Base-by-base conservation (phyloP, 1,140 invertebrate genomes). In the Heliconius melpomene region DNA sequence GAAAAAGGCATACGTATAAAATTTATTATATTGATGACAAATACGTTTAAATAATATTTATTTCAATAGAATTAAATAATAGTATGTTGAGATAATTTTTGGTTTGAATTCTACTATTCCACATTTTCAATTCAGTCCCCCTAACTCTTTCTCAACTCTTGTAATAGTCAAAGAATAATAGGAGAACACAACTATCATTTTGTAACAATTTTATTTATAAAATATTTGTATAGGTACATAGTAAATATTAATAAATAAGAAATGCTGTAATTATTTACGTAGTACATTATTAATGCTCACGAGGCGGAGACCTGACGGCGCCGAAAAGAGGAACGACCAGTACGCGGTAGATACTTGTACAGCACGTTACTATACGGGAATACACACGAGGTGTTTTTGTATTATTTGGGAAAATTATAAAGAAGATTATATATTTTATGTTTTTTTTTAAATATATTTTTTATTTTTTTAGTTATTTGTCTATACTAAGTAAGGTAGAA, bases 261-360 rank as follows among this genome's bases (percentile, higher is more conserved):
- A 74, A 23, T 26, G 72, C 32, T 74, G n/a, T 46, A 74, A 74
- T 74, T 46, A 46, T 50, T 50, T 46, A 50, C 83, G 50, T 81
- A 82, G 82, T 85, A 82, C 78, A 29, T 66, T 66, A 66, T 66
- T 66, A 29, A 66, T 66, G 23, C 60, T 66, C 23, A 26, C 60
- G 16, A 73, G 50, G 78, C 75, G 66, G 74, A 83, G 81, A 83
- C 78, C 29, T 32, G 57, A 60, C 71, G 90, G 85, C 90, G 90
- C 85, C 90, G 77, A 66, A 32, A 74, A 84, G 89, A 87, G 87
- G 87, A 90, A 90, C 85, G 89, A 89, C 89, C 90, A 90, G 82
- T 85, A 84, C 82, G 88, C 80, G 88, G 83, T 84, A 38, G 72
- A 74, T 79, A 82, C 32, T 66, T 16, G 23, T 29, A 26, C 9